Conservation (phyloP, 2,888 invertebrate genomes). For the Trissolcus japonicus region DNA sequence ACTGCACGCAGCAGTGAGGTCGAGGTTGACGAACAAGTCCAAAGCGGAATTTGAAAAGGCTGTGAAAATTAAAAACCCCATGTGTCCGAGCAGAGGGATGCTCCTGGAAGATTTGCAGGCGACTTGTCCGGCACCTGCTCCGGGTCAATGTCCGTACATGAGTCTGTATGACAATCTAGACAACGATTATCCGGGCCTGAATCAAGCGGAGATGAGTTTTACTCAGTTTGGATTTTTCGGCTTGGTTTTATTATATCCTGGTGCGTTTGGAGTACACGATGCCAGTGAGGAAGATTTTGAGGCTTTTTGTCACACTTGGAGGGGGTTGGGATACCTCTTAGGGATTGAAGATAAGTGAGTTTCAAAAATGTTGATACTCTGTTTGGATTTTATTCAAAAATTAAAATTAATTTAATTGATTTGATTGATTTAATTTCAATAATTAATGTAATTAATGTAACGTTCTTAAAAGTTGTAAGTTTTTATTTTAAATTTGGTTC, state of each 20-base stretch:
- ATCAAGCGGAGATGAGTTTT: conserved; percentile 78
- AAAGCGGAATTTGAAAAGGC: conserved; percentile 58
- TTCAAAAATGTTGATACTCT: conserved; percentile 65
- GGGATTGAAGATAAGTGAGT: conserved; percentile 75
- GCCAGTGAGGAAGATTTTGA: conserved; percentile 76
- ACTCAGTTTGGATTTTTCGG: conserved; percentile 79
- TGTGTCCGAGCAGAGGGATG: conserved; percentile 57
- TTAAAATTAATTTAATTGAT: too few relatives aligned
- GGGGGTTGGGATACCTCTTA: conserved; percentile 75
- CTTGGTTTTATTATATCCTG: conserved; percentile 75
- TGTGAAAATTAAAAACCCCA: conserved; percentile 58
- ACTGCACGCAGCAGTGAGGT: conserved; percentile 73
- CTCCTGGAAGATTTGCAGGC: conserved; percentile 62
- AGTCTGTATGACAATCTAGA: not conserved
- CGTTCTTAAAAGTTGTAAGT: too few relatives aligned
- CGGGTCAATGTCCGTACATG: conserved; percentile 62
- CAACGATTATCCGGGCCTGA: conserved; percentile 62
- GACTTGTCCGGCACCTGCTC: conserved; percentile 58
- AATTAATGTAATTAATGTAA: too few relatives aligned
- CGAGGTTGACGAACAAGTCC: conserved; percentile 60
- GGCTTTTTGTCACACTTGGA: conserved; percentile 78
- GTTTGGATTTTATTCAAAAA: too few relatives aligned
- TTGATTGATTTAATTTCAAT: too few relatives aligned
- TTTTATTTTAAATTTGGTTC: too few relatives aligned
- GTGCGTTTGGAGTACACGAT: conserved; percentile 72